Base-by-base conservation (phyloP, 2,888 invertebrate genomes). In the Epiblema foenella region DNA sequence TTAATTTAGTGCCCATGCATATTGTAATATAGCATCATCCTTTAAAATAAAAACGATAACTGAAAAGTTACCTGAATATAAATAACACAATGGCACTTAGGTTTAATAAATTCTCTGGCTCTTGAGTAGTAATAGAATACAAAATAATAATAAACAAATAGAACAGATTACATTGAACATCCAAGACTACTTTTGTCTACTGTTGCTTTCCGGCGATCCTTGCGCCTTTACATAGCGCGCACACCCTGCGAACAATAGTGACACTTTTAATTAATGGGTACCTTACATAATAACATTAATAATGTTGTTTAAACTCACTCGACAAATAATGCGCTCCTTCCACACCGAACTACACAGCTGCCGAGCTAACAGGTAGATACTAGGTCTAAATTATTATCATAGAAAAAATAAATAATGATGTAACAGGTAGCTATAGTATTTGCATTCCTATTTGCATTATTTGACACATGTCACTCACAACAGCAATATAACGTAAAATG, bases 191-290 rank as follows among this genome's bases (percentile, higher is more conserved):
- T 65, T 52, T 58, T 65, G 69, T 18, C 51, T 59, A 67, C 67
- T 57, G 20, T 68, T 42, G 62, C 46, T 20, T 46, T 54, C 49
- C 46, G 46, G 57, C 59, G 63, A 63, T 65, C 69, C 69, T 64
- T 70, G 75, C 75, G 66, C 76, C 76, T 75, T 87, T 85, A 89
- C 79, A 89, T 81, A 78, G 86, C 82, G 84, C 91, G 90, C 81
- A 88, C 83, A 84, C 86, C 89, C 91, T 91, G 91, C 57, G 78
- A 79, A 87, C 77, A 78, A 84, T 76, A 62, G 63, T 39, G n/a
- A 56, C n/a, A 51, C 57, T 39, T 69, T 33, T 72, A 49, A 37
- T 39, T 9, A 20, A 18, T n/a, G n/a, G n/a, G n/a, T n/a, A n/a
- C n/a, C 9, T 29, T 29, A 8, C 2, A 29, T 29, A 29, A 9